Percentiles rank a stretch among this genome's conserved stretches.
These are phyloP conservation scores for Eremobia ochroleuca DNA, from an alignment of 2,888 invertebrate species.

Conservation along the genomic window DNA sequence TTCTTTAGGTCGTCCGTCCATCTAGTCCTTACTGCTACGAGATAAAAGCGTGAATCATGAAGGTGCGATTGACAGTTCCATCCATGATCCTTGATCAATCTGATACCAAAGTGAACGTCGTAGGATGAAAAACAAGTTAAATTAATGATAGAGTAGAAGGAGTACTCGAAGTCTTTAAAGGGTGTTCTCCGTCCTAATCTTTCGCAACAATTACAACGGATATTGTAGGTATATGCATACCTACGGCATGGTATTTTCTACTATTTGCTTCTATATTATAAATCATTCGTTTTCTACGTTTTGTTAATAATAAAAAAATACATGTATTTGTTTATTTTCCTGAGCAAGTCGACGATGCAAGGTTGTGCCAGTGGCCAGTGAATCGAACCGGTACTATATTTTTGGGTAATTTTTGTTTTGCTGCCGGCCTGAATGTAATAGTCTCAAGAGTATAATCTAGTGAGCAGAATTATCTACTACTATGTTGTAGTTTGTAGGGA, in stretches of 20 bases:
- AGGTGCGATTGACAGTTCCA: too few species aligned
- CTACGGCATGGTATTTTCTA: neutral
- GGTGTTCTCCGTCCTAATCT: neutral
- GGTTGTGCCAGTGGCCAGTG: neutral
- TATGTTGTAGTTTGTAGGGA: too few species aligned
- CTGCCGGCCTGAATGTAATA: too few species aligned
- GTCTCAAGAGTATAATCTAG: too few species aligned
- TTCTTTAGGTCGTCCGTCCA: too few species aligned
- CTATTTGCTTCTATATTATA: neutral
- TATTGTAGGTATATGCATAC: neutral
- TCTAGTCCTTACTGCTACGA: too few species aligned
- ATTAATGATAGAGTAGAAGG: neutral
- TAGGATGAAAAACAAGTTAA: neutral
- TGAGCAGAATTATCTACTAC: too few species aligned
- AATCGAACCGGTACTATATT: neutral
- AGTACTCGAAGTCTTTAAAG: neutral
- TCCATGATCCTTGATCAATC: neutral
- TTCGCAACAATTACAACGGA: neutral
- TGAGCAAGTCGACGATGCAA: too few species aligned
- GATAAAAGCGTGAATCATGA: too few species aligned
- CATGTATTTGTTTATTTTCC: neutral
- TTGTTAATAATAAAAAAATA: neutral
- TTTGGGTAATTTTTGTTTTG: too few species aligned
- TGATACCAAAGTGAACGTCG: too few species aligned
- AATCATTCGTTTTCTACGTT: neutral